Evolutionary conservation across 2,888 invertebrate genomes (phyloP).

Genomic region (Dicranocentrus wangi): DNA sequence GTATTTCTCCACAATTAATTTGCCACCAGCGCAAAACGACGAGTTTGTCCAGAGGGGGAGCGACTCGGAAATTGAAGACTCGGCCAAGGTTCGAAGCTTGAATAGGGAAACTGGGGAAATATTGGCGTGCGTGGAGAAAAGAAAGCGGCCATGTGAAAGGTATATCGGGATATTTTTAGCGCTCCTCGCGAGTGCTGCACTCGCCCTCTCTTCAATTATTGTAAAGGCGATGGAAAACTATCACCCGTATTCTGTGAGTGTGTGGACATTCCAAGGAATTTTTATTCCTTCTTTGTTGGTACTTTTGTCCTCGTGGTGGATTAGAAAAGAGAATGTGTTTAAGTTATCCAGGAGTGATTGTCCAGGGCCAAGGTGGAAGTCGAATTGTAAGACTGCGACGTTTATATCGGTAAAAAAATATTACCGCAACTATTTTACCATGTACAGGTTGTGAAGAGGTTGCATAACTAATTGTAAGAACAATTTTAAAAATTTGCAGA

Average conservation of each 20-base stretch:
- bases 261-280: slow-evolving; percentile 62
- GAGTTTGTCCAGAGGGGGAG: no score
- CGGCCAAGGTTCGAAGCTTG: background rate
- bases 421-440: no score
- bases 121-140: slow-evolving; percentile 28
- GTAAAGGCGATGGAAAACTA: slow-evolving; percentile 40
- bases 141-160: background rate
- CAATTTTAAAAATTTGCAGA: background rate
- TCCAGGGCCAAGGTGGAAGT: background rate
- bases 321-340: background rate
- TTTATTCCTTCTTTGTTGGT: slow-evolving; percentile 42
- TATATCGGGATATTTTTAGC: slow-evolving; percentile 52
- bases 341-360: background rate
- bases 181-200: slow-evolving; percentile 32
- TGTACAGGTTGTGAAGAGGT: no score
- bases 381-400: background rate
- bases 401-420: no score
- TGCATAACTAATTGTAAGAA: no score
- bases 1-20: slow-evolving; percentile 38
- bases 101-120: slow-evolving; percentile 7
- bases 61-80: background rate
- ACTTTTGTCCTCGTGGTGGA: slow-evolving; percentile 12
- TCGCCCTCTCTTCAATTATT: slow-evolving; percentile 44
- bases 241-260: slow-evolving; percentile 43
- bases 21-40: slow-evolving; percentile 11